Evolutionary conservation across 2,797 vertebrate genomes (phyloP), one percentile per base, ranked within the genome.

Genomic region (Hemibagrus guttatus): DNA sequence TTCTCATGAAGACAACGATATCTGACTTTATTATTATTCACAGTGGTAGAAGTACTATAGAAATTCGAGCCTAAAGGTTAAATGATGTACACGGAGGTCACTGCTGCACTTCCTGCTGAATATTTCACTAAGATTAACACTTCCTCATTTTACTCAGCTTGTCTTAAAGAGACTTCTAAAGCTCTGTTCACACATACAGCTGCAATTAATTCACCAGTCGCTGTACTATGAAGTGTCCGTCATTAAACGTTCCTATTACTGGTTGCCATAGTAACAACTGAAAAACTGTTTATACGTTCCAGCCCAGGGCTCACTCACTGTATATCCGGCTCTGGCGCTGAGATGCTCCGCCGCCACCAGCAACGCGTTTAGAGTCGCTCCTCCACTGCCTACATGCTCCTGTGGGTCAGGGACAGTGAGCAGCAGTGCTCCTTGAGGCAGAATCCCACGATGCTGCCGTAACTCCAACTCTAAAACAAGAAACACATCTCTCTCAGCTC

Each of bases 291-390:
- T 80, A 54, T 17, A 54, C 0, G 1, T 35, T 58, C 7, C 56
- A 66, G 52, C 61, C 17, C 6, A 81, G 4, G 3, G 39, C 23
- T 39, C 21, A 42, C 95, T 96, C 91, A 98, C 98, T 0, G 97
- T 98, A 92, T 94, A 93, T 68, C 97, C 97, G 0, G 95, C 96
- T 52, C 93, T 92, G 88, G 95, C 96, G 74, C 98, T 99, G 92
- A 99, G 96, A 90, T 98, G 97, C 82, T 99, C 98, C 0, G 97
- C 97, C 0, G 97, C 97, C 82, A 98, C 97, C 91, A 99, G 94
- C 89, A 99, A 92, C 0, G 97, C 98, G 2, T 99, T 99, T 86
- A 99, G 96, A 0, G 97, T 98, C 17, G 97, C 98, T 16, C 98
- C 98, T 0, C 98, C 98, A 0, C 98, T 99, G 89, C 98, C 97